Percentiles rank a stretch among this genome's conserved stretches.
These are phyloP conservation scores for human (Homo sapiens) DNA, from an alignment of 2,113 vertebrate genomes.

Conservation along the genomic window GRCh38 chr20:38485501-38486000, in stretches of 20 bases:
- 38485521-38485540: too few relatives aligned
- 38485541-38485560: too few relatives aligned
- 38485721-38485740: conserved; percentile 33
- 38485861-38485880: conserved; percentile 33
- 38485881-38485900: not conserved
- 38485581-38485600: too few relatives aligned
- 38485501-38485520: too few relatives aligned
- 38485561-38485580: too few relatives aligned
- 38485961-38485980: not conserved
- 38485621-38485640: too few relatives aligned
- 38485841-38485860: not conserved
- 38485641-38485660: too few relatives aligned
- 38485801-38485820: conserved; percentile 9
- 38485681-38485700: too few relatives aligned
- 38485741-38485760: not conserved
- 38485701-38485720: not conserved
- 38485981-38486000: too few relatives aligned
- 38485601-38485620: too few relatives aligned
- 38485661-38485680: too few relatives aligned
- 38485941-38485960: not conserved
- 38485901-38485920: not conserved
- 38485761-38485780: not conserved
- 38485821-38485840: conserved; percentile 13
- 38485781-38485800: conserved; percentile 2
- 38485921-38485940: conserved; percentile 17